A percentile compares a stretch with the other conserved stretches of the same genome.
Conservation (phyloP, 2,113 vertebrate genomes). For the Megalops atlanticus region DNA sequence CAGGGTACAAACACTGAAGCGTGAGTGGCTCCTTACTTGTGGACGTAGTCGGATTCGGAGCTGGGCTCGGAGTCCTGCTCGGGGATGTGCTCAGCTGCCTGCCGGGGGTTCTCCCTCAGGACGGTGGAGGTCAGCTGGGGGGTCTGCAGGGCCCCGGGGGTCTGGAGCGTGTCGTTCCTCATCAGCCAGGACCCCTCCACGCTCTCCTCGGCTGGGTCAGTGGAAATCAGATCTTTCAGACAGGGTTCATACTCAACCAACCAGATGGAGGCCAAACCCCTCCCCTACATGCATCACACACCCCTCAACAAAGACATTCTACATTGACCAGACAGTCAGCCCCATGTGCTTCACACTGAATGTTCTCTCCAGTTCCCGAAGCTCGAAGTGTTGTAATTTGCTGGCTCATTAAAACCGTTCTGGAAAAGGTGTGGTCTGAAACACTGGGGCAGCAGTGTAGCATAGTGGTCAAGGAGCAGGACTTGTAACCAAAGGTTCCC, state of each 20-base stretch:
- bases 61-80: slow-evolving; percentile 95
- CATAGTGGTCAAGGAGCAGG: too few species aligned
- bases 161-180: slow-evolving; percentile 90
- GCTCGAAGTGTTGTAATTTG: too few species aligned
- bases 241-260: too few species aligned
- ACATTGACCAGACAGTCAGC: too few species aligned
- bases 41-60: slow-evolving; percentile 93
- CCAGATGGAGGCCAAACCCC: neutral
- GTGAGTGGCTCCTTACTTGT: slow-evolving; percentile 80
- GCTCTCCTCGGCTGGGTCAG: slow-evolving; percentile 82
- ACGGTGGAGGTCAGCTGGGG: slow-evolving; percentile 97
- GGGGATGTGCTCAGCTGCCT: slow-evolving; percentile 87
- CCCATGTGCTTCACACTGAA: too few species aligned
- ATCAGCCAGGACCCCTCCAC: slow-evolving; percentile 93
- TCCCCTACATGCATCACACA: neutral
- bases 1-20: neutral
- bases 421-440: too few species aligned
- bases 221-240: neutral
- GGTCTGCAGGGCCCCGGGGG: slow-evolving; percentile 85
- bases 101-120: slow-evolving; percentile 88
- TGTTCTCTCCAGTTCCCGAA: too few species aligned
- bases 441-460: too few species aligned
- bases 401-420: too few species aligned
- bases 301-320: too few species aligned
- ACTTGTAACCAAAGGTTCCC: too few species aligned